Base-by-base conservation (phyloP, 92 coral and sea anemone species). In the Siderastrea siderea region DNA sequence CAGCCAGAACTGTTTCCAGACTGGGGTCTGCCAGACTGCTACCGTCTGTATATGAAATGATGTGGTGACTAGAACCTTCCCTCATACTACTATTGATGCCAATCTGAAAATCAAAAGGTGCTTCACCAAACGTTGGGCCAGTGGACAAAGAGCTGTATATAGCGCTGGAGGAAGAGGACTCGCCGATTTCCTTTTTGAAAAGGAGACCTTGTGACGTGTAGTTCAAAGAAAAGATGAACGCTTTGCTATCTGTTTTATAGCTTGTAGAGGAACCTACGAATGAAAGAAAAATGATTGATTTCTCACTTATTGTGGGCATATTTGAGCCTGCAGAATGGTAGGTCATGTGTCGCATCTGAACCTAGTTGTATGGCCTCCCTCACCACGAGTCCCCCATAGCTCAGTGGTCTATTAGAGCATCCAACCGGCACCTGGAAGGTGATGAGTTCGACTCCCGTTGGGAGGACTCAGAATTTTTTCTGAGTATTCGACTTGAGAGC, bases 51-150 rank as follows among this genome's bases (percentile, higher is more conserved):
- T 71, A 87, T 38, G 94, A 87, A 4, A 71, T 59, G 59, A 61
- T 16, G 48, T 80, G 79, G 19, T 57, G 68, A 81, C 83, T 78
- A 26, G 75, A 71, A 14, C 92, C 92, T 57, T 15, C 7, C 19
- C 19, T 52, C 94, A 92, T 88, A 50, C 43, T 77, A 7, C 92
- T 90, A 70, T 68, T 62, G 70, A 65, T 50, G 43, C 94, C 94
- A 14, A 92, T 79, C 50, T 83, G 77, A 85, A 92, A 61, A 80
- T 92, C 92, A 76, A 86, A 86, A 4, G 94, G 94, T 53, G 79
- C 50, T 71, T 84, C 90, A 0, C 94, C 94, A 84, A 83, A 92
- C 74, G 90, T 87, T 4, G 88, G 89, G 7, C 94, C 94, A 60
- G 71, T 83, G 68, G 68, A 84, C 1, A 63, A 8, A 1, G 80